Percentiles rank a stretch among this genome's conserved stretches.
Evolutionary conservation across 2,797 vertebrate genomes (phyloP).

Genomic region (Botia kubotai): DNA sequence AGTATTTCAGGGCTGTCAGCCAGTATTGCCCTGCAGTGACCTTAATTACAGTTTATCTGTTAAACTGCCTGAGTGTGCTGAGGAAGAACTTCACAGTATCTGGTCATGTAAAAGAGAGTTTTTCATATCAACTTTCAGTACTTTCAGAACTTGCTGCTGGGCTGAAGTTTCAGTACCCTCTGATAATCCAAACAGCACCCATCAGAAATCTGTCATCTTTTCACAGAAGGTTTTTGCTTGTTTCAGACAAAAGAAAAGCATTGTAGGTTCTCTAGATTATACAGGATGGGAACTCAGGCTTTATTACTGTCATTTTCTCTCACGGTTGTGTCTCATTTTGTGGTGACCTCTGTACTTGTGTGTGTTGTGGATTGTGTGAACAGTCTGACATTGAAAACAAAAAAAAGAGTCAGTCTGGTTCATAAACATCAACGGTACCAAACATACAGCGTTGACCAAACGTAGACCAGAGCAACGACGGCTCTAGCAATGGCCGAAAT

Average conservation of each 20-base stretch:
- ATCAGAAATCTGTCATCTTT: conserved; percentile 46
- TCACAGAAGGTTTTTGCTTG: background rate
- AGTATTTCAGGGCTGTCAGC: conserved; percentile 35
- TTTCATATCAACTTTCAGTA: background rate
- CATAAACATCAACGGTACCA: background rate
- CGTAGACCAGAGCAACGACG: conserved; percentile 48
- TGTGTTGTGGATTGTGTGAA: conserved; percentile 43
- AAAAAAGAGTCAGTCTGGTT: conserved; percentile 61
- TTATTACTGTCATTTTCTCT: conserved; percentile 23
- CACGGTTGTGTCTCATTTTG: background rate
- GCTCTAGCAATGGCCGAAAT: conserved; percentile 26
- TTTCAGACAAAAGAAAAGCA: background rate
- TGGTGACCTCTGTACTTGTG: conserved; percentile 24
- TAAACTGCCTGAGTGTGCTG: conserved; percentile 10
- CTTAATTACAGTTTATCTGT: conserved; percentile 9
- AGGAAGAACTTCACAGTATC: background rate
- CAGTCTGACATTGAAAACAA: conserved; percentile 81
- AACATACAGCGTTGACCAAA: conserved; percentile 30
- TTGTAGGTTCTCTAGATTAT: background rate
- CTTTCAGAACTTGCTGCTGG: background rate
- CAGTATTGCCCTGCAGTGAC: conserved; percentile 49
- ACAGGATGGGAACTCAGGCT: background rate
- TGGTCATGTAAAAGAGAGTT: conserved; percentile 6
- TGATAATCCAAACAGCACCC: conserved; percentile 23
- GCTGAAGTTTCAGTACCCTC: background rate